These are phyloP conservation scores for Halyomorpha halys DNA, from an alignment of 1,140 invertebrate species.

Conservation along the genomic window DNA sequence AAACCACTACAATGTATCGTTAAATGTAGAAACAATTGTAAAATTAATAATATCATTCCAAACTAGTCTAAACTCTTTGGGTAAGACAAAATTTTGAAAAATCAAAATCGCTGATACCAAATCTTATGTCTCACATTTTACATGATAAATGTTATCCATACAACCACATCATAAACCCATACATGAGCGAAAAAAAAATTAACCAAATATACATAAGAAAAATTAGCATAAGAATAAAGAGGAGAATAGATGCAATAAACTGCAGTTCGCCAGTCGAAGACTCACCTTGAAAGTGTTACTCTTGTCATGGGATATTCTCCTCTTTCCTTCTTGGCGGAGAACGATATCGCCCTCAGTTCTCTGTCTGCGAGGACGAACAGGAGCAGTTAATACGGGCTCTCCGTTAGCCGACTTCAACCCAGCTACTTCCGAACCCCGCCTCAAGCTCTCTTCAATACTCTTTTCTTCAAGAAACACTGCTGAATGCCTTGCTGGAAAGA, in stretches of 20 bases:
- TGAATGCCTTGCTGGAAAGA: constrained; percentile 65
- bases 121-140: not conserved
- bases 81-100: too few species aligned
- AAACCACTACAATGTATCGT: too few species aligned
- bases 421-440: constrained; percentile 29
- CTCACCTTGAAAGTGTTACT: constrained; percentile 7
- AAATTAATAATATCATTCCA: too few species aligned
- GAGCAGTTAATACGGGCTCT: constrained; percentile 56
- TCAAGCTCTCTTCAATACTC: constrained; percentile 23
- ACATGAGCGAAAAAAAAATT: constrained; percentile 5
- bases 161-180: constrained; percentile 10
- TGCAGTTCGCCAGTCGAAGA: not conserved
- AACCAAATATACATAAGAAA: not conserved
- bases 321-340: constrained; percentile 33
- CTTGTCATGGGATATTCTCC: constrained; percentile 25
- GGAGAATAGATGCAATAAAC: constrained; percentile 15
- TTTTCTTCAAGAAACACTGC: constrained; percentile 51
- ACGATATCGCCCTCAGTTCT: constrained; percentile 79
- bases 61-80: too few species aligned
- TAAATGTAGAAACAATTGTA: too few species aligned
- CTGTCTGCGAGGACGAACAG: constrained; percentile 57
- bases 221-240: constrained; percentile 11
- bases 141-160: constrained; percentile 8
- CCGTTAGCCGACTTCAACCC: constrained; percentile 34
- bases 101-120: too few species aligned